Evolutionary conservation across 2,797 vertebrate species (phyloP), one percentile per base, ranked within the genome.

Genomic region (Onychomys arenicola): DNA sequence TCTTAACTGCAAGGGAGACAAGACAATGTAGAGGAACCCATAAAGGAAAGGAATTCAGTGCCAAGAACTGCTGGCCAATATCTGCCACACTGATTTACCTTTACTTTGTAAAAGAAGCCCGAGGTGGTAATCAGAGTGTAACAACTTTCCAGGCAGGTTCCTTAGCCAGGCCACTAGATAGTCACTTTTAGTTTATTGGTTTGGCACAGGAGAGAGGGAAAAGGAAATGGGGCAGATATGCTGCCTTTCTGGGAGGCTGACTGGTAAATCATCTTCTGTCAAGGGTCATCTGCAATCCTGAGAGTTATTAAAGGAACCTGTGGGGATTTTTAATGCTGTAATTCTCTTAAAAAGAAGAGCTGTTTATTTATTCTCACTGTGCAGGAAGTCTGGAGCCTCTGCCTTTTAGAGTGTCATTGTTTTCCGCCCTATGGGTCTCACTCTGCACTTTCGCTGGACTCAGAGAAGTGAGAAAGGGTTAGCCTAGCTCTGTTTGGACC

Each of bases 151-250:
- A 85, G 80, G 75, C 43, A 93, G 78, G 49, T 65, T 95, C 84
- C 61, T 96, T 84, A 88, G 46, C 19, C 80, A 65, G 87, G n/a
- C 69, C 61, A 71, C 61, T 37, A 77, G 80, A 73, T 23, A 67
- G 82, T 90, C 67, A 78, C 91, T 88, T 97, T 95, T 40, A 88
- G 91, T 96, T 94, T 89, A 65, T 95, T 89, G 84, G 87, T 96
- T 97, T 93, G 84, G 88, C 69, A 83, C 46, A 11, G 25, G 34
- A 96, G 49, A 40, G 23, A 40, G 91, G 29, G 59, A 40, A 78
- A 87, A 85, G 69, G 84, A 89, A 46, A 77, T 71, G 11, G 7
- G 57, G 78, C 69, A 81, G 90, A 80, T 67, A 37, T 93, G 83
- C 37, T 82, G 40, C 59, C 55, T 86, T 97, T 59, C 23, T 77